Percentiles rank a stretch among this genome's conserved stretches.
Evolutionary conservation across 2,113 vertebrate genomes (phyloP).

Genomic region (Sceloporus tristichus): DNA sequence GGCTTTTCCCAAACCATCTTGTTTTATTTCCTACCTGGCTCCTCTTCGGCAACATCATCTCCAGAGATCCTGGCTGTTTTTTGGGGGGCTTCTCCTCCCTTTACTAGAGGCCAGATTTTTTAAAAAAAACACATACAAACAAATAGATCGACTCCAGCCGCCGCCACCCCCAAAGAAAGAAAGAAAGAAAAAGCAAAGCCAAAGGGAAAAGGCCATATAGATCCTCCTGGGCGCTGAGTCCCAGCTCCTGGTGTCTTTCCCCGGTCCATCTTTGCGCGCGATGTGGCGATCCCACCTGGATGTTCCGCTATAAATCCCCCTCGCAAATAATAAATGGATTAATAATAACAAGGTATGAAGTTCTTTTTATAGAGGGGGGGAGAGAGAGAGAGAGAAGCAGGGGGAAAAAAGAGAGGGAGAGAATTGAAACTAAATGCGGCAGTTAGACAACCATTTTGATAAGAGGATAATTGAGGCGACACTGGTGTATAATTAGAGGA

Average conservation of each 20-base stretch:
- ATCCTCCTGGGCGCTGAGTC: constrained; percentile 66
- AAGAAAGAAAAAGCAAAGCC: background rate
- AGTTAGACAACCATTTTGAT: constrained; percentile 99
- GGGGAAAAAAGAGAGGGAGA: constrained; percentile 84
- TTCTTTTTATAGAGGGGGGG: constrained; percentile 92
- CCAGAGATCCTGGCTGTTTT: constrained; percentile 47
- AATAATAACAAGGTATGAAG: constrained; percentile 99
- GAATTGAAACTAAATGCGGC: constrained; percentile 99
- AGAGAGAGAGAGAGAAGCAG: no score
- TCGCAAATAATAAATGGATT: constrained; percentile 99
- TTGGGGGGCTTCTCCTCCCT: background rate
- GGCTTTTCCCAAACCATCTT: constrained; percentile 26
- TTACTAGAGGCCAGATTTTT: constrained; percentile 63
- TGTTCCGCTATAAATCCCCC: constrained; percentile 96
- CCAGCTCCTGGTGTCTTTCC: constrained; percentile 79
- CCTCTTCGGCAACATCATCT: constrained; percentile 57
- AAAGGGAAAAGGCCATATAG: constrained; percentile 17
- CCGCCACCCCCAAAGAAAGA: no score
- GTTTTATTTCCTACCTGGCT: constrained; percentile 66
- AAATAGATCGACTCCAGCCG: background rate
- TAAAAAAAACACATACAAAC: constrained; percentile 31
- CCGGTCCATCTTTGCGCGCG: constrained; percentile 87
- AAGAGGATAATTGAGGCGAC: constrained; percentile 99
- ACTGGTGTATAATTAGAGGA: constrained; percentile 99
- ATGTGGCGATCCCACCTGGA: constrained; percentile 94